These are phyloP conservation scores for Dimorphilus gyrociliatus DNA, from an alignment of 2,888 invertebrate genomes.

Conservation along the genomic window DNA sequence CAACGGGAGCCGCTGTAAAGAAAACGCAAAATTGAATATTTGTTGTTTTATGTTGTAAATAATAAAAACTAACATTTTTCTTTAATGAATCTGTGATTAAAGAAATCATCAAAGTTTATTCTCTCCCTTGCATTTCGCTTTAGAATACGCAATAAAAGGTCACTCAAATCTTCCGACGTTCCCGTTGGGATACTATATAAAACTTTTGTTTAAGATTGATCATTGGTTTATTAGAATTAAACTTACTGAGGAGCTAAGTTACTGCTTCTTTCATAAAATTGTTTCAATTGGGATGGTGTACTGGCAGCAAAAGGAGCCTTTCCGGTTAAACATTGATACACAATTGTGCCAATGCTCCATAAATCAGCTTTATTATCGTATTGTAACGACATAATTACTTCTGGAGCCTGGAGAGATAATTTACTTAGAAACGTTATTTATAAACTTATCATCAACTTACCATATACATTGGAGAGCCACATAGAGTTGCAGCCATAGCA, in stretches of 20 bases:
- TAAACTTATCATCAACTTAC: too few species aligned
- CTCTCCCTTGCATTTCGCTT: conserved; percentile 82
- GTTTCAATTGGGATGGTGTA: conserved; percentile 89
- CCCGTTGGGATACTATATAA: conserved; percentile 67
- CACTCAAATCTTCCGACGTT: conserved; percentile 72
- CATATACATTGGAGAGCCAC: conserved; percentile 99
- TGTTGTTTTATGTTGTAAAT: too few species aligned
- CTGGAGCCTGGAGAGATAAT: conserved; percentile 56
- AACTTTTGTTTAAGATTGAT: conserved; percentile 1
- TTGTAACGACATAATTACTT: conserved; percentile 95
- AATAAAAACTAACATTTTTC: too few species aligned
- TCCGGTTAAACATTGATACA: conserved; percentile 93
- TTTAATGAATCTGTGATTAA: too few species aligned
- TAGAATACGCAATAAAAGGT: conserved; percentile 57
- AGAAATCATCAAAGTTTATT: conserved; percentile 60
- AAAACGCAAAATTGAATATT: too few species aligned
- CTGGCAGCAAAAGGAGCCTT: conserved; percentile 96
- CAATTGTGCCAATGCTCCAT: conserved; percentile 96
- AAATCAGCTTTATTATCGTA: conserved; percentile 98
- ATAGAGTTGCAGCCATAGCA: conserved; percentile 96
- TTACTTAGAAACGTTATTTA: too few species aligned
- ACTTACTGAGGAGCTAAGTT: conserved; percentile 39
- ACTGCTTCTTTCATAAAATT: conserved; percentile 80
- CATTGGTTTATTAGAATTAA: conserved; percentile 1
- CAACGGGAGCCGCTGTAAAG: conserved; percentile 3